Conservation (phyloP, 2,113 vertebrate genomes). For the Xiphophorus couchianus region DNA sequence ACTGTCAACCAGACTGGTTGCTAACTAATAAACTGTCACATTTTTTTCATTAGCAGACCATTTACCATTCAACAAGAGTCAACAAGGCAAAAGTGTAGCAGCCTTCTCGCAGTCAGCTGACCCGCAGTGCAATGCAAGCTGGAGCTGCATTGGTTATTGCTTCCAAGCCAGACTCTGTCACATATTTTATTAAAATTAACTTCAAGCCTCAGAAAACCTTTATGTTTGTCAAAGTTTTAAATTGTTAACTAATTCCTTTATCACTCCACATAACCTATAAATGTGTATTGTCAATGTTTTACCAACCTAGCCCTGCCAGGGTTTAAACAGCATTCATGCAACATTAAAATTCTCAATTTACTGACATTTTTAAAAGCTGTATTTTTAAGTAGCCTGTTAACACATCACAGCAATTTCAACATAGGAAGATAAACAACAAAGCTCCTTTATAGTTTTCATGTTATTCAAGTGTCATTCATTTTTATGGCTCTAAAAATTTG, state of each 20-base stretch:
- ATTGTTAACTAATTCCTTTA: not conserved
- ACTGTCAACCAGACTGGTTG: too few species aligned
- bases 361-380: not conserved
- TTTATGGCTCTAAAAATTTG: conserved; percentile 32
- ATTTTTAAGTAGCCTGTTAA: not conserved
- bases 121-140: too few species aligned
- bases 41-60: not conserved
- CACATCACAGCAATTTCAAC: not conserved
- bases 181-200: too few species aligned
- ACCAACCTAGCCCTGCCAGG: not conserved
- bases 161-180: too few species aligned
- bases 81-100: too few species aligned
- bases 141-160: too few species aligned
- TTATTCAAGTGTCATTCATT: conserved; percentile 13
- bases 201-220: too few species aligned
- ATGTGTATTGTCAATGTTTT: not conserved
- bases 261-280: not conserved
- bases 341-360: not conserved
- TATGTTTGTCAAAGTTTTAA: too few species aligned
- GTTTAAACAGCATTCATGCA: not conserved
- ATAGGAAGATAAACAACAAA: not conserved
- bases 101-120: too few species aligned
- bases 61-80: not conserved
- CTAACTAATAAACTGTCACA: not conserved
- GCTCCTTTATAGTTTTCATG: conserved; percentile 1